phyloP scores from a whole-genome alignment of 2,888 invertebrate genomes.

The Leptinotarsa tumamoca region DNA sequence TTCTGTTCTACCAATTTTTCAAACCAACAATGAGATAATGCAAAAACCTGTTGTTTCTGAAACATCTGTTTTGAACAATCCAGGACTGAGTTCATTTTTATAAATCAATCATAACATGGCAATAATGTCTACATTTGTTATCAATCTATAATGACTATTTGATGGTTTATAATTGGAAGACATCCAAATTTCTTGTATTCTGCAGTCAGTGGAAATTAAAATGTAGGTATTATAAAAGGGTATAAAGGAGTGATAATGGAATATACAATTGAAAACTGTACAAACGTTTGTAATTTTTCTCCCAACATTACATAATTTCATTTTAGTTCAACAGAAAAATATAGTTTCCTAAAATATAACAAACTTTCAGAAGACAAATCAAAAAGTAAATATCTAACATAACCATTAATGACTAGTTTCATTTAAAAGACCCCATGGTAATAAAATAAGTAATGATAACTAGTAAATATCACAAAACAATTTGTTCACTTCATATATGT shows the following conservation, averaged over 20 bases:
- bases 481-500: not conserved
- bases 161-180: too few species aligned
- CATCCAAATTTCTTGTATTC: too few species aligned
- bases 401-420: slow-evolving; percentile 10
- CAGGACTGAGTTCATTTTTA: too few species aligned
- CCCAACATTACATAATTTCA: not conserved
- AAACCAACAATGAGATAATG: too few species aligned
- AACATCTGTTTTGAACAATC: too few species aligned
- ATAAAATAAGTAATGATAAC: not conserved
- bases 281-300: not conserved
- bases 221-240: not conserved
- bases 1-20: too few species aligned
- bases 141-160: too few species aligned
- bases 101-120: too few species aligned
- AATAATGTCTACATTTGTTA: too few species aligned
- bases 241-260: not conserved
- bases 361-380: not conserved
- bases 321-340: not conserved
- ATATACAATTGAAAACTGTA: not conserved
- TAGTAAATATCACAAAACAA: slow-evolving; percentile 9
- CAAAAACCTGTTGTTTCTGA: too few species aligned
- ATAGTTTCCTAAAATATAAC: not conserved
- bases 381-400: slow-evolving; percentile 1
- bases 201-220: too few species aligned
- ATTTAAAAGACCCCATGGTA: not conserved